Base-by-base conservation (phyloP, 1,140 invertebrate species). In the Macrobrachium nipponense region DNA sequence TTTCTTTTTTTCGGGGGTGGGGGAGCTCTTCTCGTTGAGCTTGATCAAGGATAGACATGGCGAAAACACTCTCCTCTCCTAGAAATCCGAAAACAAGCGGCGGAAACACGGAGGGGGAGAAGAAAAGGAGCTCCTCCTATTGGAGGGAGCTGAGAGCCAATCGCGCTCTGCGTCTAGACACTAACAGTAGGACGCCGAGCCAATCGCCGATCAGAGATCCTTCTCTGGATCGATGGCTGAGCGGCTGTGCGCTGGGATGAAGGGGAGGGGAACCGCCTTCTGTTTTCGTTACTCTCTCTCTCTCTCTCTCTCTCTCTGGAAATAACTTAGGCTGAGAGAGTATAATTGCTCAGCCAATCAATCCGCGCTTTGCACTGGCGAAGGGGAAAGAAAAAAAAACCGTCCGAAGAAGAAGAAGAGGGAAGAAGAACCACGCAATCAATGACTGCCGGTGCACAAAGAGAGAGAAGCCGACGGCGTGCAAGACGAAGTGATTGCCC, bases 401-500 rank as follows among this genome's bases (percentile, higher is more conserved):
- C 27, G 4, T 36, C 27, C 27, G 70, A 60, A 23, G 43, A n/a
- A n/a, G n/a, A n/a, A n/a, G 20, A 62, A 27, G 60, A 43, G 68
- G 44, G 59, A 70, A 27, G 20, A 23, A n/a, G 59, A 61, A n/a
- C n/a, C 27, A 64, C 72, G 72, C 76, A 83, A 83, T 83, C 82
- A 83, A 14, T 83, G 82, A 76, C 73, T 83, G 75, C 51, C 73
- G 76, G 43, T 20, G 76, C 64, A 83, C 87, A 87, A 87, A 87
- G 81, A 68, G 62, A 27, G 51, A 0, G 87, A 87, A 87, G 87
- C 75, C 87, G 23, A 27, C 1, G 36, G 76, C 72, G 58, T 82
- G 81, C 82, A 83, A 79, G 87, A 87, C 80, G 87, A 60, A 60
- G 76, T 83, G 87, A 87, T 87, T 87, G 87, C 87, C 79, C 80